Percentiles rank a stretch among this genome's conserved stretches.
These are phyloP conservation scores for Psittacula cyanocephala DNA, from an alignment of 2,113 vertebrate species.

Conservation along the genomic window DNA sequence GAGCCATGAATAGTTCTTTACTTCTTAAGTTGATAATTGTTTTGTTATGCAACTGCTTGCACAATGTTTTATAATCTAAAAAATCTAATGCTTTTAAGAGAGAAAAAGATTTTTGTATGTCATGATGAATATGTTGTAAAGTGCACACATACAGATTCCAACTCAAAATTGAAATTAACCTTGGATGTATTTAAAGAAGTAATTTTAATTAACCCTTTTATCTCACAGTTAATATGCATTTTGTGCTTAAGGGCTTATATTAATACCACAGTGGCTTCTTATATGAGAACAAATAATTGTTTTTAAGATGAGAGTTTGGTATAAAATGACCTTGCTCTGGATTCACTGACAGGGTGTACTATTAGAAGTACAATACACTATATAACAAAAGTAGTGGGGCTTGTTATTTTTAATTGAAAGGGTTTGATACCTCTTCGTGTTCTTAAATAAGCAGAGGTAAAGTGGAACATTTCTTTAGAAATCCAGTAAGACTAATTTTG, in stretches of 20 bases:
- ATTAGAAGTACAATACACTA: background rate
- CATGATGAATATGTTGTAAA: background rate
- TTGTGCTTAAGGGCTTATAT: background rate
- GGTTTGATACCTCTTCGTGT: background rate
- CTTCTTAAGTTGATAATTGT: background rate
- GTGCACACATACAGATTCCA: background rate
- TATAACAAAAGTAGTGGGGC: background rate
- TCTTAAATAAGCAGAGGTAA: background rate
- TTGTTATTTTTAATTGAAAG: background rate
- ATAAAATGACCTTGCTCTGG: background rate
- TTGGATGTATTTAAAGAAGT: conserved; percentile 20
- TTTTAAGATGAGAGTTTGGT: conserved; percentile 31
- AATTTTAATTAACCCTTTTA: conserved; percentile 18
- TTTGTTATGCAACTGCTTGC: background rate
- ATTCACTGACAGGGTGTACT: background rate
- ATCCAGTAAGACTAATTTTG: background rate
- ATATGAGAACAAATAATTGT: background rate
- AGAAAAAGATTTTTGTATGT: background rate
- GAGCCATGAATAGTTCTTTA: background rate
- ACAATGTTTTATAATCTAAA: background rate
- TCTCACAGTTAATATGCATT: background rate
- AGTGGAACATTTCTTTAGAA: background rate
- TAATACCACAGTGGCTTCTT: background rate
- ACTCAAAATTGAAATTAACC: conserved; percentile 25
- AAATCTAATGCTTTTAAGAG: background rate